Evolutionary conservation across 2,888 invertebrate genomes (phyloP).

Genomic region (Argynnis bischoffii): DNA sequence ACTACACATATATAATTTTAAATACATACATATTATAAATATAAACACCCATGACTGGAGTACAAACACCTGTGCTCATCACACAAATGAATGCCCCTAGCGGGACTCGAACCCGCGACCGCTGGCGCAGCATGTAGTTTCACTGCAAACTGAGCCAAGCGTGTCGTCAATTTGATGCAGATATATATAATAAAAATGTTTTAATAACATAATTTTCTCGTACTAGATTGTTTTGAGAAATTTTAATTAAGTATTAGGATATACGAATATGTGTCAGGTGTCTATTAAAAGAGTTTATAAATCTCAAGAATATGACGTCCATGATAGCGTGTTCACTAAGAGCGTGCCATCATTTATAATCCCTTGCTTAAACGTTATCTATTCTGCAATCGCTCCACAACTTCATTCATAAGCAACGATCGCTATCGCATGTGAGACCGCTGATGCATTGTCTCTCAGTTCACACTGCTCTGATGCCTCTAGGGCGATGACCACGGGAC

Average conservation of each 20-base stretch:
- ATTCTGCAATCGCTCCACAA: conserved; percentile 51
- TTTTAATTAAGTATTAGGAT: not conserved
- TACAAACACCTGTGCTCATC: too few species aligned
- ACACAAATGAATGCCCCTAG: too few species aligned
- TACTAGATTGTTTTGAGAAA: too few species aligned
- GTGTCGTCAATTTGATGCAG: too few species aligned
- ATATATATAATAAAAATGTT: too few species aligned
- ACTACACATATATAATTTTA: too few species aligned
- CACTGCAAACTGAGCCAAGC: too few species aligned
- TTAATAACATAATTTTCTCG: too few species aligned
- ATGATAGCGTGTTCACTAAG: conserved; percentile 21
- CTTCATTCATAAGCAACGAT: conserved; percentile 57
- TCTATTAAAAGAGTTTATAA: not conserved
- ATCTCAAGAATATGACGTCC: conserved; percentile 16
- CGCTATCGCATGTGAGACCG: conserved; percentile 55
- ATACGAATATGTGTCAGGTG: not conserved
- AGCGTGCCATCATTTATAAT: conserved; percentile 49
- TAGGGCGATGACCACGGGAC: conserved; percentile 49
- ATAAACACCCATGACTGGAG: too few species aligned
- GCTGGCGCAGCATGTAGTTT: too few species aligned
- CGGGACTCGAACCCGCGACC: too few species aligned
- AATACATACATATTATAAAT: too few species aligned
- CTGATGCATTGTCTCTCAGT: conserved; percentile 53
- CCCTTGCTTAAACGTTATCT: conserved; percentile 57
- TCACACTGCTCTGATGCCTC: conserved; percentile 47